Base-by-base conservation (phyloP, 2,888 invertebrate species). In the Himalopsyche kuldschensis region DNA sequence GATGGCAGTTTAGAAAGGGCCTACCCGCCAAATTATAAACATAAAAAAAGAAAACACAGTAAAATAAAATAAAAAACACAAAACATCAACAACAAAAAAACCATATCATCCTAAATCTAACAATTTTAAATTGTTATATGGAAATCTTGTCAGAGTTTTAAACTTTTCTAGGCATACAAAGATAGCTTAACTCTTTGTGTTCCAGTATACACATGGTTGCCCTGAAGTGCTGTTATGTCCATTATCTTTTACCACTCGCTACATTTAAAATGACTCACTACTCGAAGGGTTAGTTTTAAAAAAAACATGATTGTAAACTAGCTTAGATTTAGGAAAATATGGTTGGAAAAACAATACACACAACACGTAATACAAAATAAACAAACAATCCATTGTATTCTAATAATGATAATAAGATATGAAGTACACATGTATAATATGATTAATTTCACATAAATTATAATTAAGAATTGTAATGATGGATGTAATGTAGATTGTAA, bases 1-100 rank as follows among this genome's bases (percentile, higher is more conserved):
- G 90, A 91, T 85, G 91, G 91, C 88, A 92, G 90, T 90, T 91
- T 92, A 86, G 91, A 89, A 87, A 92, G 89, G 87, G 91, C 92
- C 91, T 92, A 81, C 31, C 47, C 69, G 30, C 77, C 46, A 31
- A 84, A 47, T 41, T 55, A 77, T 80, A 78, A 80, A 79, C 78
- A 80, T 55, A 69, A 81, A 81, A n/a, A 41, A 41, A 75, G 47
- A 84, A 69, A 84, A 76, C 46, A 76, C 79, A 83, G 81, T 17
- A 75, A 81, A 84, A 75, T 47, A 87, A 84, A 10, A 76, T 82
- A 75, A 84, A 86, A 63, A 76, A 76, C 48, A 76, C 78, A 80
- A 79, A 79, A 75, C 20, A 82, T 69, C 47, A 79, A 79, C 11
- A 77, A 80, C 30, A 63, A 63, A 11, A 63, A 55, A 11, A n/a